A percentile compares a stretch with the other conserved stretches of the same genome.
Conservation (phyloP, 2,888 invertebrate species). For the Diabrotica balteata region DNA sequence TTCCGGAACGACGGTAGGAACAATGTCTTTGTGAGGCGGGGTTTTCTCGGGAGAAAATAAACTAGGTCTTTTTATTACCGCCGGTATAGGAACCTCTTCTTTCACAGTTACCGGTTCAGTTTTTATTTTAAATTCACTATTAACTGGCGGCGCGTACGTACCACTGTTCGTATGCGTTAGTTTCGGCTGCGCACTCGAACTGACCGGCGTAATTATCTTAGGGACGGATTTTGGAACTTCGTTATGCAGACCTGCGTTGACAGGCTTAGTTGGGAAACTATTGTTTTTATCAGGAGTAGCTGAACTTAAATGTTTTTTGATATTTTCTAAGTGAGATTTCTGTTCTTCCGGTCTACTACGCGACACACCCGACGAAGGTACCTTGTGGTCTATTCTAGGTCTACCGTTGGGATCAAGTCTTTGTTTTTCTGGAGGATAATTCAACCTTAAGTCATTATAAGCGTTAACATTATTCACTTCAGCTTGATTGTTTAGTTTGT, state of each 20-base stretch:
- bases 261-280: conserved; percentile 57
- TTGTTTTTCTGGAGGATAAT: conserved; percentile 45
- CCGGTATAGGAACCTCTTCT: conserved; percentile 43
- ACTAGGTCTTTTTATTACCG: conserved; percentile 65
- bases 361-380: conserved; percentile 43
- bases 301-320: conserved; percentile 52
- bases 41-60: conserved; percentile 73
- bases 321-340: conserved; percentile 50
- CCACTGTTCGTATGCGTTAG: conserved; percentile 21
- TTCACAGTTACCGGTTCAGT: conserved; percentile 36
- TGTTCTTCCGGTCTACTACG: conserved; percentile 42
- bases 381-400: conserved; percentile 47
- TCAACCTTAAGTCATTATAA: conserved; percentile 30
- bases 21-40: conserved; percentile 49
- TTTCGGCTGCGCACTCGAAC: conserved; percentile 12
- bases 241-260: conserved; percentile 48
- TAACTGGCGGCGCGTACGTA: conserved; percentile 15
- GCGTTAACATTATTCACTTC: conserved; percentile 46
- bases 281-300: conserved; percentile 50
- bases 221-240: conserved; percentile 57
- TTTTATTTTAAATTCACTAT: conserved; percentile 16
- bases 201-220: conserved; percentile 40
- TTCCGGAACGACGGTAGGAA: neutral
- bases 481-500: conserved; percentile 47
- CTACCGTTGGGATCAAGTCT: conserved; percentile 35